phyloP scores from a whole-genome alignment of 2,113 vertebrate genomes.

The Zosterops hypoxanthus region DNA sequence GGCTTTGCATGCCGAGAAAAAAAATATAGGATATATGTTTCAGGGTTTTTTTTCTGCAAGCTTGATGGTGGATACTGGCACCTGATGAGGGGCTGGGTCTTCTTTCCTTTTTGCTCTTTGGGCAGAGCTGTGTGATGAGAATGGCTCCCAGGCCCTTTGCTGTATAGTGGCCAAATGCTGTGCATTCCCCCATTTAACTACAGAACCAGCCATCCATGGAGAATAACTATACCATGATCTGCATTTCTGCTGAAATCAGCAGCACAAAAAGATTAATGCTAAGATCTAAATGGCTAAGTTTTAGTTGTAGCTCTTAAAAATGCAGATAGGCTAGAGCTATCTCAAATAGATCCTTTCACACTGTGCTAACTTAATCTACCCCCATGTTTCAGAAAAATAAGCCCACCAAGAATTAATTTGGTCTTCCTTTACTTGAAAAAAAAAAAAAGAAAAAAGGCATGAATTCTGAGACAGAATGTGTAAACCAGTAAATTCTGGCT shows the following conservation, averaged over 20 bases:
- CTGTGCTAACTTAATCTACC: not conserved
- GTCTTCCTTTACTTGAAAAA: not conserved
- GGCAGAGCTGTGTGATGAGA: not conserved
- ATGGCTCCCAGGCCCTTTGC: not conserved
- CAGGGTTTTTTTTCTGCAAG: not conserved
- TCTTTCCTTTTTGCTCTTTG: not conserved
- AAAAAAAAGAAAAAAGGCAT: accelerated
- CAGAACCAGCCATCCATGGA: not conserved
- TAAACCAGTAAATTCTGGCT: not conserved
- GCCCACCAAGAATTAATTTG: not conserved
- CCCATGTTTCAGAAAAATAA: not conserved
- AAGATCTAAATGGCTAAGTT: not conserved
- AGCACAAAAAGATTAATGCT: not conserved
- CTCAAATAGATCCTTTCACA: not conserved
- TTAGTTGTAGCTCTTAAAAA: not conserved
- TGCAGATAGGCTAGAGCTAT: not conserved
- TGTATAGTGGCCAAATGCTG: not conserved
- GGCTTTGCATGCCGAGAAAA: not conserved
- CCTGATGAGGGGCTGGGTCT: not conserved
- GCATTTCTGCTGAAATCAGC: conserved; percentile 20
- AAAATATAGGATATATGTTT: not conserved
- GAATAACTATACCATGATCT: not conserved
- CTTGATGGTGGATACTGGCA: not conserved
- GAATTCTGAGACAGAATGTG: not conserved
- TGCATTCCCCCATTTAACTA: not conserved